Base-by-base conservation (phyloP, 2,113 vertebrate species). In the Pongo abelii region DNA sequence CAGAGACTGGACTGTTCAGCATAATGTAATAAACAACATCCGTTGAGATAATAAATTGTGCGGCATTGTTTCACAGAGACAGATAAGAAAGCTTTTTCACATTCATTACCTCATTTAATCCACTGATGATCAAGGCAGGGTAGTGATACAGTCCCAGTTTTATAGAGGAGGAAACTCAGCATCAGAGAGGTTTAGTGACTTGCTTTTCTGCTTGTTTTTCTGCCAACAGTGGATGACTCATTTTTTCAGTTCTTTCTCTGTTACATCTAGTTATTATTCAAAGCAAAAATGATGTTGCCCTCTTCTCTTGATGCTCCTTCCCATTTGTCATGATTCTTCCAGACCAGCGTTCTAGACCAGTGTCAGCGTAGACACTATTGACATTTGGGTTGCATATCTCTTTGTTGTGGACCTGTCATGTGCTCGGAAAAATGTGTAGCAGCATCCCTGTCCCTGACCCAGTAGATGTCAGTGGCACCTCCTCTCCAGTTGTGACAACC, bases 311-410 rank as follows among this genome's bases (percentile, higher is more conserved):
- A 27, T 1, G 11, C 4, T n/a, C 12, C 35, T 32, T 57, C 74
- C 64, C 4, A 10, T 27, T 74, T 30, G 9, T 7, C 20, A 6
- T 12, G 40, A 20, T 52, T 64, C 13, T 77, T 94, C 22, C 17
- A 40, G 72, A 35, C 8, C 16, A 27, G 32, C 16, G 16, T 43
- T 67, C 57, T n/a, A 69, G 23, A 40, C 5, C 59, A 16, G 35
- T 11, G 43, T 55, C 25, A 3, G 3, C 35, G 38, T 89, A 2
- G 8, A 0, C 27, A 16, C 48, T 5, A 1, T 0, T 46, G 89
- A 32, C 23, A 11, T 50, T 43, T 83, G 10, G 69, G 40, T 50
- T 13, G 59, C 40, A 14, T 40, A 10, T 20, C 25, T 55, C 59
- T 38, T 70, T 22, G 48, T 67, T 0, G 5, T 27, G 85, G 25